phyloP scores from a whole-genome alignment of 2,113 vertebrate species.

The Podocnemis expansa region DNA sequence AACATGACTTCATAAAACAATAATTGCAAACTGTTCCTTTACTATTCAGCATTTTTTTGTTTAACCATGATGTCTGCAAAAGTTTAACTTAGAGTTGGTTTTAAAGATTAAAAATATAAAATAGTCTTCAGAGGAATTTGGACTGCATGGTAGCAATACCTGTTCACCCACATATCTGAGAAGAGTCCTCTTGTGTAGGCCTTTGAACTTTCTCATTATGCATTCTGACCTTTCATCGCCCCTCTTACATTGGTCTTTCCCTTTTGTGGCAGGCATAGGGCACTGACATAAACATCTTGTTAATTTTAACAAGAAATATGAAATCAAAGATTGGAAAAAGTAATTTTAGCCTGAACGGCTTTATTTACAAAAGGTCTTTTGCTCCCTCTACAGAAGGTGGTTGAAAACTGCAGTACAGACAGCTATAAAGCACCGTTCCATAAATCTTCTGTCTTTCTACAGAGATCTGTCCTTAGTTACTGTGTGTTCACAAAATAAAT shows the following conservation, averaged over 20 bases:
- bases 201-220: background rate
- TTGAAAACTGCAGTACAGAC: constrained; percentile 42
- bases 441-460: background rate
- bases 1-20: accelerated
- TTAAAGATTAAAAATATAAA: background rate
- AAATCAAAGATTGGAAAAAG: constrained; percentile 11
- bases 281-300: background rate
- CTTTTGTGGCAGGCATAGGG: background rate
- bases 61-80: background rate
- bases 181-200: background rate
- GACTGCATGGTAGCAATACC: background rate
- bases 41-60: background rate
- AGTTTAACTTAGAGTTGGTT: background rate
- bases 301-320: background rate
- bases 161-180: background rate
- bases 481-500: background rate
- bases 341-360: background rate
- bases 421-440: background rate
- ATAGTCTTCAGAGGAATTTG: background rate
- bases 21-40: background rate
- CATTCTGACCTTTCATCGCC: background rate
- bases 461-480: background rate
- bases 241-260: background rate
- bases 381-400: constrained; percentile 70
- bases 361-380: constrained; percentile 59